Percentiles rank a stretch among this genome's conserved stretches.
phyloP scores from a whole-genome alignment of 2,797 vertebrate species.

The Halcyon leucocephala region DNA sequence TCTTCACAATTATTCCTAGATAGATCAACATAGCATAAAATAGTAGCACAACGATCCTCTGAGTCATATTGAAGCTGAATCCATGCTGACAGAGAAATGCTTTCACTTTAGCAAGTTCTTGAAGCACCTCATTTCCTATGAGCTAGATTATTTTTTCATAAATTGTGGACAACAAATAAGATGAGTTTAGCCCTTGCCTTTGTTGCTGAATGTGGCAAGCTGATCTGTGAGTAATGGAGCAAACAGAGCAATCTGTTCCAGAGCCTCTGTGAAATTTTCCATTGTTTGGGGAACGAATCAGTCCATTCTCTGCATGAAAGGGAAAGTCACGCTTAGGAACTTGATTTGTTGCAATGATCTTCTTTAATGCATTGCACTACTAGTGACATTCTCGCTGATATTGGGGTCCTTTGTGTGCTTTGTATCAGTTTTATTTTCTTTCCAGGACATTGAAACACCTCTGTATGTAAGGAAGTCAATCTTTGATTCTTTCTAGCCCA shows the following conservation, averaged over 20 bases:
- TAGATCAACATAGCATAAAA: constrained; percentile 44
- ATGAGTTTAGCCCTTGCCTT: constrained; percentile 62
- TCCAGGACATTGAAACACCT: constrained; percentile 28
- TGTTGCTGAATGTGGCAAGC: constrained; percentile 38
- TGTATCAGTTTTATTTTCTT: constrained; percentile 50
- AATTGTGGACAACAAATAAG: constrained; percentile 56
- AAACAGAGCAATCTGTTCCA: constrained; percentile 66
- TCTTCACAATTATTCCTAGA: constrained; percentile 56
- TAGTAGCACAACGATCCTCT: constrained; percentile 26
- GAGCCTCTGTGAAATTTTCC: constrained; percentile 48
- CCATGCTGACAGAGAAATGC: constrained; percentile 57
- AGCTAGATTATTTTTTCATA: constrained; percentile 71
- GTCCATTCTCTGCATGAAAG: constrained; percentile 65
- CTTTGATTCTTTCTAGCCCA: background rate
- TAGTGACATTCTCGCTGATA: constrained; percentile 9
- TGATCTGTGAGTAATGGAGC: constrained; percentile 67
- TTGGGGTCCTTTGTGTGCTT: constrained; percentile 38
- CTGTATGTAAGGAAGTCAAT: background rate
- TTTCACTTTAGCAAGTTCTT: constrained; percentile 52
- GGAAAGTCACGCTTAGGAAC: constrained; percentile 57
- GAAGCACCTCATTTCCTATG: constrained; percentile 66
- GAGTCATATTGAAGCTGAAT: constrained; percentile 52
- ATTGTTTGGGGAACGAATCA: constrained; percentile 69
- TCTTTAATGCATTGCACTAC: constrained; percentile 8
- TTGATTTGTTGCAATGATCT: constrained; percentile 56